Conservation (phyloP, 2,888 invertebrate genomes). For the Helleia helle region DNA sequence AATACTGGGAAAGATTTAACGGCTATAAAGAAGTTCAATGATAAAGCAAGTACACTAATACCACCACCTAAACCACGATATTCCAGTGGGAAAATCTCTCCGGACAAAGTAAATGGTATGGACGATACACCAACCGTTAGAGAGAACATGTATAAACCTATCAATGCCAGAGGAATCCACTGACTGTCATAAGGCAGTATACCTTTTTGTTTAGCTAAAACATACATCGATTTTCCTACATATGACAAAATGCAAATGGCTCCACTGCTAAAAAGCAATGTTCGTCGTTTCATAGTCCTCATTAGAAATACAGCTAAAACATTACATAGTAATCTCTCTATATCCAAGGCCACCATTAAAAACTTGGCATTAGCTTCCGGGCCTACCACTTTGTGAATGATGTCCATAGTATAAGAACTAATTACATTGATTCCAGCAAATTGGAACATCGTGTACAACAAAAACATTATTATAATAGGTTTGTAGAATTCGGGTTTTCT, state of each 20-base stretch:
- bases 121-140: constrained; percentile 76
- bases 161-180: constrained; percentile 62
- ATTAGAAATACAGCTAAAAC: constrained; percentile 75
- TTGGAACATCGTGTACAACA: constrained; percentile 78
- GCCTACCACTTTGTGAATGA: constrained; percentile 74
- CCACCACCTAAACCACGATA: constrained; percentile 78
- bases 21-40: constrained; percentile 77
- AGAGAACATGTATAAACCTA: constrained; percentile 73
- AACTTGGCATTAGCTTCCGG: constrained; percentile 75
- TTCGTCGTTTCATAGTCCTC: constrained; percentile 73
- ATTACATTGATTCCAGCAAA: constrained; percentile 81
- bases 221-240: constrained; percentile 62
- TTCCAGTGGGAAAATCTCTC: constrained; percentile 79
- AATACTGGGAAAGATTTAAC: constrained; percentile 79
- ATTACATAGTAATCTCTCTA: constrained; percentile 76
- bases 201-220: constrained; percentile 45
- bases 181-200: constrained; percentile 43
- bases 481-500: constrained; percentile 72
- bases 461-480: constrained; percentile 74
- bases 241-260: constrained; percentile 74
- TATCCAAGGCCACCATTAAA: constrained; percentile 77
- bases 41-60: constrained; percentile 75
- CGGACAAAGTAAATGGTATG: constrained; percentile 81
- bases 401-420: constrained; percentile 79
- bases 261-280: constrained; percentile 74